Evolutionary conservation across 1,140 invertebrate genomes (phyloP), one percentile per base, ranked within the genome.

Genomic region (Hylaeus volcanicus): DNA sequence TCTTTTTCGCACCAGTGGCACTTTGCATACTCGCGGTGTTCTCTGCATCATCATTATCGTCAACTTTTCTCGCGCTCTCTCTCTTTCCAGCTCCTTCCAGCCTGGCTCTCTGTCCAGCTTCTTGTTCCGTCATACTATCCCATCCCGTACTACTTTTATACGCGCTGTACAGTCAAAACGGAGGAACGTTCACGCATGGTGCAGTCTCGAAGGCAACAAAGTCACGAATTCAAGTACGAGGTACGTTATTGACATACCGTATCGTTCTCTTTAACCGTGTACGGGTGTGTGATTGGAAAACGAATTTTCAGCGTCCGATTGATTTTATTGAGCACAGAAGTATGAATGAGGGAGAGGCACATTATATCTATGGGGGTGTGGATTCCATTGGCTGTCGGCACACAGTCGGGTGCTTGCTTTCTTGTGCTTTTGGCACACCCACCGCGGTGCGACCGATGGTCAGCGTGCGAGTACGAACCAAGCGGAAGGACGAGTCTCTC

Each of bases 181-280:
- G 58, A 71, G 80, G 74, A 66, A 74, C 60, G 56, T 74, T 26
- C 41, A 77, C 72, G 84, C 65, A 86, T 83, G 85, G 63, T 60
- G 69, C 61, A 81, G 68, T 2, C 12, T 4, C 41, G 53, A 61
- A 74, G 53, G 72, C 60, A 76, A 53, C 69, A 81, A 53, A 79
- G 39, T 64, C 41, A 15, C 65, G 63, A 76, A 86, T 86, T 86
- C 56, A 82, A 86, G 81, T 72, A 78, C 64, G 73, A 86, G 81
- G 85, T 86, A 79, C 86, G 85, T 48, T 51, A 60, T 61, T 61
- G 66, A 75, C 77, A 74, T 56, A 43, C 14, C 51, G 5, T 64
- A 5, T 74, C 3, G 12, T 58, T 56, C 9, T 51, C 15, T 11
- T 14, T 39, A 37, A 12, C 8, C 26, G 26, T 15, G 69, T 51